Evolutionary conservation across 2,797 vertebrate genomes (phyloP), one percentile per base, ranked within the genome.

Genomic region (Zalophus californianus): DNA sequence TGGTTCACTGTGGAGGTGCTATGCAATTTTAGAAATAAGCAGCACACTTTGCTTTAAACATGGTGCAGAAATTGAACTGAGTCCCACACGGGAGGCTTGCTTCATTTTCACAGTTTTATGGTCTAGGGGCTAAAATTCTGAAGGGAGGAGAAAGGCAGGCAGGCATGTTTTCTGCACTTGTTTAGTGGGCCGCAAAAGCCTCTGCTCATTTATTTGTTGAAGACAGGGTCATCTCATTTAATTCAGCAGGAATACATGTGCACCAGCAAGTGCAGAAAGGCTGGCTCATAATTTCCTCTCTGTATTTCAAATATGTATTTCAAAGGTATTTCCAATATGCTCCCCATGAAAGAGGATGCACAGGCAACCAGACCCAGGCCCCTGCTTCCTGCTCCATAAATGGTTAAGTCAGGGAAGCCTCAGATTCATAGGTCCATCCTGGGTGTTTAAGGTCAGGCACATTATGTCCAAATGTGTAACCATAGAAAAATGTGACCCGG

Each of bases 191-290:
- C n/a, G 60, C 54, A 68, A 86, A 79, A 0, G 7, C 62, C n/a
- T 94, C 29, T 0, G 5, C 16, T 96, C 83, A 50, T 41, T 89
- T 86, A 75, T 94, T 86, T 96, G 58, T 56, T 87, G 77, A 83
- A 94, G 78, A 91, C 38, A 75, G 60, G 70, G 62, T 89, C 62
- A 90, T 75, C 29, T 95, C 52, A 86, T 54, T 91, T 93, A 79
- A 93, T 95, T 95, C 93, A 79, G 52, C 35, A 96, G 44, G 66
- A 91, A 96, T 88, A 89, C 83, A 91, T 89, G 44, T 27, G 21
- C 35, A 73, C 16, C 25, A 78, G 41, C 5, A 64, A 80, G 64
- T 93, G n/a, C 68, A 96, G 64, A 95, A 88, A 87, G 32, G 18
- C 29, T 73, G 48, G 73, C 54, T 91, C 41, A 64, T 72, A 75